Percentiles rank a stretch among this genome's conserved stretches.
These are phyloP conservation scores for Hirtodrosophila histrioides DNA, from an alignment of 2,888 invertebrate species.

Conservation along the genomic window DNA sequence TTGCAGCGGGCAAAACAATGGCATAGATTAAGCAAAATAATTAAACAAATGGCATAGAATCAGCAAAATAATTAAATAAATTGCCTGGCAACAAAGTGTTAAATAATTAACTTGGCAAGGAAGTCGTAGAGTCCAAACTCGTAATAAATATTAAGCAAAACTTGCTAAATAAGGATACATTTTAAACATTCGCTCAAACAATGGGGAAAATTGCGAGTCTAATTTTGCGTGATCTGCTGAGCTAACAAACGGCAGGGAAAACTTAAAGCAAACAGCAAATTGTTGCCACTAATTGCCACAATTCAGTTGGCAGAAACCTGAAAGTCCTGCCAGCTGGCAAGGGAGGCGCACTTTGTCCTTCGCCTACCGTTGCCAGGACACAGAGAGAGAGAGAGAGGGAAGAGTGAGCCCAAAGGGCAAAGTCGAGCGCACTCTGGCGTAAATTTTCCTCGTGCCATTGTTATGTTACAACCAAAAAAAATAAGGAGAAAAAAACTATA, in stretches of 20 bases:
- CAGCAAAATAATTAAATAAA: slow-evolving; percentile 38
- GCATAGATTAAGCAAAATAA: neutral
- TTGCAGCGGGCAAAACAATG: neutral
- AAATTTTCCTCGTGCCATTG: slow-evolving; percentile 51
- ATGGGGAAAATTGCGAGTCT: slow-evolving; percentile 32
- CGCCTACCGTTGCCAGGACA: slow-evolving; percentile 16
- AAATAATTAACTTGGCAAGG: slow-evolving; percentile 13
- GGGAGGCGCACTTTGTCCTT: neutral
- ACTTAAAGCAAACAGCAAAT: slow-evolving; percentile 75
- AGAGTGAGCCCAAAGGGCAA: slow-evolving; percentile 33
- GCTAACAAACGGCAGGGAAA: slow-evolving; percentile 37
- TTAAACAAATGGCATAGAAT: slow-evolving; percentile 1
- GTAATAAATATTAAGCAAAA: slow-evolving; percentile 15
- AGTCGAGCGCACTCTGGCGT: slow-evolving; percentile 32
- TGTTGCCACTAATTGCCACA: slow-evolving; percentile 76
- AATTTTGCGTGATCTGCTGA: slow-evolving; percentile 8
- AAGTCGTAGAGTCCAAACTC: neutral
- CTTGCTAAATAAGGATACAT: slow-evolving; percentile 5
- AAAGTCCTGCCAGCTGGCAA: slow-evolving; percentile 7
- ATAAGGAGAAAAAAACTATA: slow-evolving; percentile 45
- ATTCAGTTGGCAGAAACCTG: slow-evolving; percentile 57
- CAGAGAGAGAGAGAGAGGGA: no score
- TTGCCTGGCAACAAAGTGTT: slow-evolving; percentile 34
- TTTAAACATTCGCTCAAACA: slow-evolving; percentile 23
- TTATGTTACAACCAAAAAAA: slow-evolving; percentile 16